These are phyloP conservation scores for Rhipidura dahli DNA, from an alignment of 2,113 vertebrate genomes.

Conservation along the genomic window DNA sequence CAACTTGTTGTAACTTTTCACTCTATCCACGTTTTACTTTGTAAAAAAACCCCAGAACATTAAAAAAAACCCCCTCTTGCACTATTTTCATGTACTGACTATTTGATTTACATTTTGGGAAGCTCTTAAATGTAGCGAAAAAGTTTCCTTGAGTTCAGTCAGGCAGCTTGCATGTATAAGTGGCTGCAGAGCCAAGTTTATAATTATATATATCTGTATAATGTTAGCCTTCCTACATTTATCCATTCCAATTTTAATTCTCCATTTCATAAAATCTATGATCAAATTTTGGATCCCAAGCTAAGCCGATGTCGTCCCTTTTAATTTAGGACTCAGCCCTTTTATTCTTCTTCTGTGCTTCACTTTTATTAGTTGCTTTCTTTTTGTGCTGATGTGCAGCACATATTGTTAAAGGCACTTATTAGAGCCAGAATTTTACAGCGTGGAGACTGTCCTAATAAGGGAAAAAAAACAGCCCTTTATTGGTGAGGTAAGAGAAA, in stretches of 20 bases:
- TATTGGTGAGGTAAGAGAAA: conserved; percentile 69
- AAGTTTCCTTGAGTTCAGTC: neutral
- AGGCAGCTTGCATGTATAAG: neutral
- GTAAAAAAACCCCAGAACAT: neutral
- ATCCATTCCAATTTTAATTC: neutral
- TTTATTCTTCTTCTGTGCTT: conserved; percentile 38
- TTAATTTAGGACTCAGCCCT: conserved; percentile 54
- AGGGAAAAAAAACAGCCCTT: conserved; percentile 57
- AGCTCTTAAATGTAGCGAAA: neutral
- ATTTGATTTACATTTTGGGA: neutral
- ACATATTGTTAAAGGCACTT: conserved; percentile 59
- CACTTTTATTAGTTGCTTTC: conserved; percentile 33
- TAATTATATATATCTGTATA: conserved; percentile 19
- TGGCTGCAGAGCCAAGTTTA: neutral
- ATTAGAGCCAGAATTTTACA: conserved; percentile 21
- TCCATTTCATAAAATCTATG: conserved; percentile 42
- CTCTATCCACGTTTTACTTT: neutral
- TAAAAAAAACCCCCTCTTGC: neutral
- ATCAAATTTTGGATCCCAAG: conserved; percentile 44
- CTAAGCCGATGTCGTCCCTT: conserved; percentile 37
- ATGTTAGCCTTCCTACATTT: neutral
- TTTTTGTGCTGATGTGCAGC: conserved; percentile 70
- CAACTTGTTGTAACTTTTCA: neutral
- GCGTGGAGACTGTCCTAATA: conserved; percentile 73
- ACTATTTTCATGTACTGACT: neutral